These are phyloP conservation scores for Drosophila nigricruria DNA, from an alignment of 2,888 invertebrate species.

Conservation along the genomic window DNA sequence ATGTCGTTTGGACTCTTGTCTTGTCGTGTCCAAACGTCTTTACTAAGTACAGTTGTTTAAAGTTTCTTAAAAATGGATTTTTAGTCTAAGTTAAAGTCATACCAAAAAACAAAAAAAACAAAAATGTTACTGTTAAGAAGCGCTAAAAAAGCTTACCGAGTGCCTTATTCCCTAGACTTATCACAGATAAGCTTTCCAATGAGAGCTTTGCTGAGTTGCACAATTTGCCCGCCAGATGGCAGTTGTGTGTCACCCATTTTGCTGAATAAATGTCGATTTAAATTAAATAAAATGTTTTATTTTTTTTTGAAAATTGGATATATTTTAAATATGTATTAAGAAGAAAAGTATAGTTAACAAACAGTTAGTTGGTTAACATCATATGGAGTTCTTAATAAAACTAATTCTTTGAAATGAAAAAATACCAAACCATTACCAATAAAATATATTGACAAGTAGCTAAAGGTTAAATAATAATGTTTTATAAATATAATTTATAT, in stretches of 20 bases:
- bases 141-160: slow-evolving; percentile 40
- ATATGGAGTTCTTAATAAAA: too few species aligned
- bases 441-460: too few species aligned
- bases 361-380: too few species aligned
- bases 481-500: too few species aligned
- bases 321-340: too few species aligned
- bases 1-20: slow-evolving; percentile 1
- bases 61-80: slow-evolving; percentile 24
- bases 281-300: not conserved
- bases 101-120: slow-evolving; percentile 18
- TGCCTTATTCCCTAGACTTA: slow-evolving; percentile 16
- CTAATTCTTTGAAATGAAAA: too few species aligned
- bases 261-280: slow-evolving; percentile 39
- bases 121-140: slow-evolving; percentile 42
- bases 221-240: slow-evolving; percentile 37
- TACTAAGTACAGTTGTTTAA: slow-evolving; percentile 36
- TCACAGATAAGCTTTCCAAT: slow-evolving; percentile 19
- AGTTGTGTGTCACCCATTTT: slow-evolving; percentile 7
- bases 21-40: slow-evolving; percentile 7
- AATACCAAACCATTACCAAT: too few species aligned
- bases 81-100: slow-evolving; percentile 46
- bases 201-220: slow-evolving; percentile 40
- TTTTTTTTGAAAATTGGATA: too few species aligned
- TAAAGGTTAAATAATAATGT: too few species aligned
- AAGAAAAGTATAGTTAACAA: too few species aligned